phyloP scores from a whole-genome alignment of 2,797 vertebrate species.

The Anomalospiza imberbis region DNA sequence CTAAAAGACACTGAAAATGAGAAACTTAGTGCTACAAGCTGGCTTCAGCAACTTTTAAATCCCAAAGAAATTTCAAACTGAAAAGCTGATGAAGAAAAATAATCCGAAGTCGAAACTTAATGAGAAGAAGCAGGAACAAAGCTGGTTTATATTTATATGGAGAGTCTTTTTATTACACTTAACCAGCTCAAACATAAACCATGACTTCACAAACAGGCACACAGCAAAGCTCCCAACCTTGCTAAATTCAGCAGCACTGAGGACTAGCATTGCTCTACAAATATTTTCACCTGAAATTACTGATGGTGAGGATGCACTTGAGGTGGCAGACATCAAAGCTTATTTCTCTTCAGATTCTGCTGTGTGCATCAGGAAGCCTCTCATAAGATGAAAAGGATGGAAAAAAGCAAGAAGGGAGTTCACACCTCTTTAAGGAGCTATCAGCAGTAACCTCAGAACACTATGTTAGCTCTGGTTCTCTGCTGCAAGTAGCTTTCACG shows the following conservation, averaged over 20 bases:
- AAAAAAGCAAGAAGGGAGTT: background rate
- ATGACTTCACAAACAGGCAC: background rate
- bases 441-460: background rate
- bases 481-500: background rate
- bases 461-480: background rate
- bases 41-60: background rate
- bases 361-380: background rate
- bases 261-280: background rate
- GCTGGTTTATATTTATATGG: background rate
- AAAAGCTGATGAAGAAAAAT: background rate
- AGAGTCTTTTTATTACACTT: background rate
- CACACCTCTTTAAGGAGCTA: background rate
- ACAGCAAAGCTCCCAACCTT: background rate
- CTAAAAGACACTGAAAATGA: background rate
- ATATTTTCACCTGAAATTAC: background rate
- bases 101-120: background rate
- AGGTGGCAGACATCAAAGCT: conserved; percentile 30
- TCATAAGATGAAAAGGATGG: conserved; percentile 11
- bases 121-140: background rate
- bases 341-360: background rate
- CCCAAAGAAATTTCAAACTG: background rate
- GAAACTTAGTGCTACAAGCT: background rate
- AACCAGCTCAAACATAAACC: background rate
- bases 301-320: background rate
- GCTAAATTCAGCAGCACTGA: background rate